Conservation (phyloP, 1,140 invertebrate genomes). For the Sogatella furcifera region DNA sequence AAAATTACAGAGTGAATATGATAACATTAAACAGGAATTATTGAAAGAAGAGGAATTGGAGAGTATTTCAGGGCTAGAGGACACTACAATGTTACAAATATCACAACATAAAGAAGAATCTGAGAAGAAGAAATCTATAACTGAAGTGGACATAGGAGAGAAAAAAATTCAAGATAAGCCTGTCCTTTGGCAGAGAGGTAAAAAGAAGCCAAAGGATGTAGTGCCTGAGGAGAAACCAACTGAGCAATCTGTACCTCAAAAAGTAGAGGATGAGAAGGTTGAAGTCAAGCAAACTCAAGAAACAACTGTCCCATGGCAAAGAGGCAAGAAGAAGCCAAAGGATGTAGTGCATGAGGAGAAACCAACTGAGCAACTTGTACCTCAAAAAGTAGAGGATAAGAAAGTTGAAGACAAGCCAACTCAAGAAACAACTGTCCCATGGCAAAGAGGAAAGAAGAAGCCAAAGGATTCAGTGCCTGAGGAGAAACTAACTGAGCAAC, state of each 20-base stretch:
- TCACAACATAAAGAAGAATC: too few relatives aligned
- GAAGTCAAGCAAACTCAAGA: conserved; percentile 12
- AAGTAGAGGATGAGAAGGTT: conserved; percentile 9
- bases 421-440: conserved; percentile 2
- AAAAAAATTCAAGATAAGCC: conserved; percentile 14
- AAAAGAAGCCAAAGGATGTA: not conserved
- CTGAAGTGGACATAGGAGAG: conserved; percentile 15
- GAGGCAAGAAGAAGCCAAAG: too few relatives aligned
- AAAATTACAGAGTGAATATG: conserved; percentile 1
- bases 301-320: conserved; percentile 16
- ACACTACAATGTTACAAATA: too few relatives aligned
- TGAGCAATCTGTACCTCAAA: conserved; percentile 15
- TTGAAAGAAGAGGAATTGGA: conserved; percentile 4
- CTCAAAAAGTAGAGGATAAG: not conserved
- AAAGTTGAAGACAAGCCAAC: conserved; percentile 6
- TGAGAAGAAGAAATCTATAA: too few relatives aligned
- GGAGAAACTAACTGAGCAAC: conserved; percentile 20
- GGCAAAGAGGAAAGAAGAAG: conserved; percentile 15
- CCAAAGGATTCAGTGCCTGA: not conserved
- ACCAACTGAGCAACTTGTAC: not conserved
- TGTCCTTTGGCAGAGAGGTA: conserved; percentile 9
- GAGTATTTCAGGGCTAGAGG: too few relatives aligned
- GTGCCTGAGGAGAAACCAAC: conserved; percentile 15
- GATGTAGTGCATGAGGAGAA: conserved; percentile 20
- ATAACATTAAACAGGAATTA: not conserved